Base-by-base conservation (phyloP, 2,113 vertebrate genomes). In the Halcyon malimbica region DNA sequence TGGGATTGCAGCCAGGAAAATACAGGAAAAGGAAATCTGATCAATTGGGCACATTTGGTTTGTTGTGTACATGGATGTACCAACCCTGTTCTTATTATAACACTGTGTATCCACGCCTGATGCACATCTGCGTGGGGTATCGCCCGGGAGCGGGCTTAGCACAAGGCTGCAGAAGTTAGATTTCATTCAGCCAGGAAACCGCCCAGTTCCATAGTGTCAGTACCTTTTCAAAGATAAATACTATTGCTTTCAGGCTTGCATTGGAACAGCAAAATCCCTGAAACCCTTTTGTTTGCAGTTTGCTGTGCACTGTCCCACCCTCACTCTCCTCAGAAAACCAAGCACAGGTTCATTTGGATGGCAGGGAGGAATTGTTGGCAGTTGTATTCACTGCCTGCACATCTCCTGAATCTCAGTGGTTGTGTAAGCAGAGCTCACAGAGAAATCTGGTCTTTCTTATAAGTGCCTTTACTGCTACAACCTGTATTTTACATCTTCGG, bases 21-120 rank as follows among this genome's bases (percentile, higher is more conserved):
- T 64, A 69, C 28, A 95, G 95, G 95, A 94, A 90, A 92, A 92
- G 94, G 94, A 96, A 93, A 88, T 93, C 48, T 84, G 88, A 95
- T 95, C 92, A 83, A 59, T 57, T 83, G 53, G 89, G 91, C 89
- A 87, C 70, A 87, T 84, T 92, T 92, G 86, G 76, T 89, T 93
- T 76, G 79, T 86, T 90, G 83, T 81, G 80, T 56, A 64, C 29
- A 3, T 91, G 83, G 69, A 69, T 71, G 86, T 90, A 68, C 94
- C 78, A 69, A 39, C 65, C 44, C 60, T 94, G 75, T 89, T 76
- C 77, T 70, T 57, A 60, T n/a, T 76, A 44, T 46, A 85, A 62
- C 74, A 18, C 11, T 26, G 53, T 69, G 87, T 63, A 77, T 73
- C 83, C 71, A 46, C 10, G 4, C 54, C 5, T 29, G 77, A 78